Evolutionary conservation across 2,888 invertebrate genomes (phyloP).

Genomic region (Aleiodes alternator): DNA sequence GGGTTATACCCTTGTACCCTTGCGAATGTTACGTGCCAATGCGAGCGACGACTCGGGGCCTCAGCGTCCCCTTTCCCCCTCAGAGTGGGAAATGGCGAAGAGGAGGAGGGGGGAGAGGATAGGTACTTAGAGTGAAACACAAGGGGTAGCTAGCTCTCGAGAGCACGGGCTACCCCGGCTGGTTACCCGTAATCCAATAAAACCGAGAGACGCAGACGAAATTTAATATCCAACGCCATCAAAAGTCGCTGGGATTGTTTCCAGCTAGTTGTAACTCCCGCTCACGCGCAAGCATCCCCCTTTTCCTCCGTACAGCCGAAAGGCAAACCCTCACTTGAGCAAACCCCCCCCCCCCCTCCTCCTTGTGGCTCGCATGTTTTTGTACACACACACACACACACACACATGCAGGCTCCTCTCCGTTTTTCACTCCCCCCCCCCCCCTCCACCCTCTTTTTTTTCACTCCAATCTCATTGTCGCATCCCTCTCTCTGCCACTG

Average conservation of each 20-base stretch:
- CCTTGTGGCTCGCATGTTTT: not conserved
- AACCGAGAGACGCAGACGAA: conserved; percentile 69
- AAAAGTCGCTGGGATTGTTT: conserved; percentile 73
- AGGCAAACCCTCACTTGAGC: conserved; percentile 30
- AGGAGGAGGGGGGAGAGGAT: not conserved
- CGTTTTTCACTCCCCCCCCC: not conserved
- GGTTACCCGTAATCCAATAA: conserved; percentile 73
- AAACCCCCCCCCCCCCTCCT: not conserved
- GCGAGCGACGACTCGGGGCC: not conserved
- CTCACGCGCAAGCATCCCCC: conserved; percentile 38
- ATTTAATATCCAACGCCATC: conserved; percentile 74
- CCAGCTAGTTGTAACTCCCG: conserved; percentile 66
- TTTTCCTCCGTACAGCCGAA: conserved; percentile 1
- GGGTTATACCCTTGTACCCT: not conserved
- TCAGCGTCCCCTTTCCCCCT: too few species aligned
- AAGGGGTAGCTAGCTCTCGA: conserved; percentile 37
- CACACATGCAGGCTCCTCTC: not conserved
- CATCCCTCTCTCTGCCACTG: not conserved
- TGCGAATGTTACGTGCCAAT: conserved; percentile 42
- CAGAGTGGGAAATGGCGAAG: not conserved
- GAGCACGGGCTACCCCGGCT: conserved; percentile 59
- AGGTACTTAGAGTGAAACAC: conserved; percentile 33
- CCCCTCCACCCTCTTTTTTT: too few species aligned
- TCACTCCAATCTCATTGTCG: conserved; percentile 14
- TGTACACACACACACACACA: not conserved